Base-by-base conservation (phyloP, 2,113 vertebrate species). In the Notarius lentiginosus region DNA sequence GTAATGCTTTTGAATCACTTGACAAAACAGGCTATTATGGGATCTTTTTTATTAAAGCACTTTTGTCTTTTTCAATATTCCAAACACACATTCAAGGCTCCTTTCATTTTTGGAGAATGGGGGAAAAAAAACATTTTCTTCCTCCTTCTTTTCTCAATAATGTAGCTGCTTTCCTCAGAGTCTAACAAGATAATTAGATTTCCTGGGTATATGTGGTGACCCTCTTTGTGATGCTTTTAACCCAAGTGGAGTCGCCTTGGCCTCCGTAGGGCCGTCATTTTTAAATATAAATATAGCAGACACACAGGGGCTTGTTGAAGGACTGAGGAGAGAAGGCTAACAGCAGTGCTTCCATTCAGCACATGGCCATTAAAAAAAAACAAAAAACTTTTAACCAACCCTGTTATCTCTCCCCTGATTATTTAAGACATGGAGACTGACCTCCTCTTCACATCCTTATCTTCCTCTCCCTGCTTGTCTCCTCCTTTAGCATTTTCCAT, bases 201-300 rank as follows among this genome's bases (percentile, higher is more conserved):
- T 94, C 93, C 92, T 91, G 94, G 92, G 94, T 95, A 92, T 94
- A 94, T 94, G 95, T 94, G 92, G 93, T 94, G 96, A 95, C 94
- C 93, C 95, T 92, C 92, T 95, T 92, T 93, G 95, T 96, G 93
- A 91, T 95, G 96, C 95, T 96, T 97, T 96, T 96, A 97, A 96
- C 96, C 95, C 93, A 94, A 94, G 92, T 94, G 93, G 94, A 95
- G 93, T 94, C 65, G 92, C 92, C 94, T 95, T 95, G 95, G 96
- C 96, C 96, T 93, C 89, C 94, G 91, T 92, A 84, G 92, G 90
- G 92, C 93, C 92, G 94, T 95, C 94, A 91, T 94, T 75, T 87
- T 92, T 90, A 95, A 92, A 94, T 94, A 95, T 93, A 84, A 90
- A 90, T 80, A 88, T 83, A 90, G 91, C 89, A 89, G 90, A 91